A percentile compares a stretch with the other conserved stretches of the same genome.
Evolutionary conservation across 2,888 invertebrate genomes (phyloP).

Genomic region (Harpagoxenus sublaevis): DNA sequence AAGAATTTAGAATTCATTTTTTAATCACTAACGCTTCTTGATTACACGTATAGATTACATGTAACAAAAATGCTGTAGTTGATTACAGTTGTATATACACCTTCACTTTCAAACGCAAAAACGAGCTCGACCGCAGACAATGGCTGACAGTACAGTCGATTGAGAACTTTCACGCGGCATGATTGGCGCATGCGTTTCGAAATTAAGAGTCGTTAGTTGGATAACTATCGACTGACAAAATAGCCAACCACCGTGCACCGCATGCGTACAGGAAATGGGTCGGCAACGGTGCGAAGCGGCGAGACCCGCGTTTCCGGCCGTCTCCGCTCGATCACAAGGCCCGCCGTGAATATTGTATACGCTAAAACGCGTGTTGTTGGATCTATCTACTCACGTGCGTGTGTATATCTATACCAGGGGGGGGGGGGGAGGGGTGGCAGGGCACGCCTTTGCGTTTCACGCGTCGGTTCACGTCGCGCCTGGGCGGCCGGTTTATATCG

Average conservation of each 20-base stretch:
- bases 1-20: background rate
- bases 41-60: background rate
- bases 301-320: conserved; percentile 59
- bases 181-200: conserved; percentile 54
- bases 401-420: conserved; percentile 31
- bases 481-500: conserved; percentile 52
- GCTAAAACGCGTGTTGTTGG: conserved; percentile 20
- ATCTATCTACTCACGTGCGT: conserved; percentile 43
- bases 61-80: background rate
- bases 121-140: conserved; percentile 2
- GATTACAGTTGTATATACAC: background rate
- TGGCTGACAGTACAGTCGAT: conserved; percentile 24
- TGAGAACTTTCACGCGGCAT: conserved; percentile 45
- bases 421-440: too few relatives aligned
- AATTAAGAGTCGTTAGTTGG: conserved; percentile 51
- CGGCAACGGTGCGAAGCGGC: conserved; percentile 53
- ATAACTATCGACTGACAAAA: conserved; percentile 52
- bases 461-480: conserved; percentile 61
- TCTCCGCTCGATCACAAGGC: conserved; percentile 54
- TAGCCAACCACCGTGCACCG: conserved; percentile 28
- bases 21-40: background rate
- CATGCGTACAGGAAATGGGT: conserved; percentile 48
- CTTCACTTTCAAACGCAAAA: background rate
- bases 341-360: conserved; percentile 34
- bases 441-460: conserved; percentile 61